Base-by-base conservation (phyloP, 1,140 invertebrate species). In the Hydropsyche tenuis region DNA sequence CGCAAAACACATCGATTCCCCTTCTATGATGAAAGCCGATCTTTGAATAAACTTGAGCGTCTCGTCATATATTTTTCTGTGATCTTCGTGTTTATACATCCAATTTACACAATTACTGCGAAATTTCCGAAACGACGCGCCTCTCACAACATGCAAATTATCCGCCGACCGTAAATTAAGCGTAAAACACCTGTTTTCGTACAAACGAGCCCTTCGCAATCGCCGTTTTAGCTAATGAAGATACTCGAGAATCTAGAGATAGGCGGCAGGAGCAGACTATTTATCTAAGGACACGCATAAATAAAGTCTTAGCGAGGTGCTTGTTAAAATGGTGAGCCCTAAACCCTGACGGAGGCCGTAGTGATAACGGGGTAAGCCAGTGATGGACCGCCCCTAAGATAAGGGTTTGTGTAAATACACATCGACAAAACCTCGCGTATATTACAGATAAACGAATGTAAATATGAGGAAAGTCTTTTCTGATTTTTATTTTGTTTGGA, bases 301-400 rank as follows among this genome's bases (percentile, higher is more conserved):
- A 76, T 76, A 76, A 76, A 27, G 73, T 16, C 46, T 69, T 69
- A 69, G 66, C 46, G 20, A 7, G 66, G 46, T n/a, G 16, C 46
- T 25, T 45, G 63, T 65, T 65, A 65, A 68, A 74, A 64, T 43
- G 68, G 42, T 70, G 60, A 46, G 73, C 60, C 42, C 46, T 46
- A 70, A 74, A 63, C 64, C 66, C 66, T 74, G 22, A 20, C 37
- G 56, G 73, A 22, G 70, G 43, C 42, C 25, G 5, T 23, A n/a
- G 56, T 51, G 74, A 75, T 75, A 75, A 75, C 70, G 72, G 72
- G 72, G 73, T 76, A 76, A 76, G 75, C 73, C 75, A 23, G 72
- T 76, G 75, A 76, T 76, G 75, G 73, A 76, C 75, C 70, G 75
- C 72, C 60, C 16, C 18, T 11, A 18, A 23, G 63, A 65, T 65